Percentiles rank a stretch among this genome's conserved stretches.
Evolutionary conservation across 1,140 invertebrate genomes (phyloP).

Genomic region (Drosophila simulans): DNA sequence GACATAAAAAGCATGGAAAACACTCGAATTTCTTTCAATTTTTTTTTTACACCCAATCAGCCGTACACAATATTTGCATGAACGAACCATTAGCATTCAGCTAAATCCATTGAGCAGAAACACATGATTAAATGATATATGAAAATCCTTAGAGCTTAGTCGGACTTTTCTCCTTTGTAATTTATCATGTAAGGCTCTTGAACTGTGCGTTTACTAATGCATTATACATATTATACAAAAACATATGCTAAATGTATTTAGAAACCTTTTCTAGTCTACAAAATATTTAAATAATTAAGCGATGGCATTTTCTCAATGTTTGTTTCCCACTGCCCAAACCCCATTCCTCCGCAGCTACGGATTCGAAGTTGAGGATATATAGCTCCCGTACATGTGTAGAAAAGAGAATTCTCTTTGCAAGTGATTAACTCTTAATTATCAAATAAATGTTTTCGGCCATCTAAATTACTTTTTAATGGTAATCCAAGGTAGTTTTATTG

Average conservation of each 20-base stretch:
- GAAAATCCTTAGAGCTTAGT: slow-evolving; percentile 42
- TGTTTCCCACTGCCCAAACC: slow-evolving; percentile 7
- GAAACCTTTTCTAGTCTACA: slow-evolving; percentile 58
- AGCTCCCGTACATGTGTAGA: slow-evolving; percentile 31
- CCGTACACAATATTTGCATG: slow-evolving; percentile 24
- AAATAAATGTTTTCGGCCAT: slow-evolving; percentile 58
- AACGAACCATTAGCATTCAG: slow-evolving; percentile 11
- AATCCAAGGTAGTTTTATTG: slow-evolving; percentile 7
- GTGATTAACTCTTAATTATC: slow-evolving; percentile 42
- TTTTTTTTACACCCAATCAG: slow-evolving; percentile 16
- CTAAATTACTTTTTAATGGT: slow-evolving; percentile 26
- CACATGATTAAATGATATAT: slow-evolving; percentile 26
- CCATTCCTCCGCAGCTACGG: slow-evolving; percentile 1
- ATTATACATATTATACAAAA: slow-evolving; percentile 55
- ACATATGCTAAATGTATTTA: slow-evolving; percentile 60
- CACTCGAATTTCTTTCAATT: slow-evolving; percentile 41
- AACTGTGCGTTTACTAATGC: slow-evolving; percentile 54
- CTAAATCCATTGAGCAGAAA: slow-evolving; percentile 14
- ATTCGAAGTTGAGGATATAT: not conserved
- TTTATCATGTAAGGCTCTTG: slow-evolving; percentile 41
- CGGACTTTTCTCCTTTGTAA: slow-evolving; percentile 47
- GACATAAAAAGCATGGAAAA: slow-evolving; percentile 41
- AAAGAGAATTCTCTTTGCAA: slow-evolving; percentile 15
- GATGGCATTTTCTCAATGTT: slow-evolving; percentile 52
- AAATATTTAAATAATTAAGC: slow-evolving; percentile 47